phyloP scores from a whole-genome alignment of 2,113 vertebrate genomes.

The Bombycilla garrulus region DNA sequence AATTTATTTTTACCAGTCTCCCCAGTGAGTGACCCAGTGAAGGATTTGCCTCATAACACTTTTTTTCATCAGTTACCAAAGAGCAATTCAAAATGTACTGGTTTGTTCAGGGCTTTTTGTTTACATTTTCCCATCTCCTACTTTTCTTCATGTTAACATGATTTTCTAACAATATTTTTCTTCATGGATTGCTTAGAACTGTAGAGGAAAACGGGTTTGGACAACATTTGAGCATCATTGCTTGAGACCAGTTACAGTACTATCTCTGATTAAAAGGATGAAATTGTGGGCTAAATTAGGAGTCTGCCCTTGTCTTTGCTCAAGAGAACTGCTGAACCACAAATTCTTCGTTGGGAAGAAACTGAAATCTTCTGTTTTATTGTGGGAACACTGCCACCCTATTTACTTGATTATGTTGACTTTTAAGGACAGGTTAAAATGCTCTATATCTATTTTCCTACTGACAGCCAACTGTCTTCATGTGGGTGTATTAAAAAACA shows the following conservation, averaged over 20 bases:
- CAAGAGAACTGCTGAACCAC: not conserved
- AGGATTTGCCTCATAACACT: constrained; percentile 76
- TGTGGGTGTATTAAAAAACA: not conserved
- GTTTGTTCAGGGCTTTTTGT: constrained; percentile 53
- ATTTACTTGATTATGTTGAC: not conserved
- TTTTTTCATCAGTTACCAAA: constrained; percentile 71
- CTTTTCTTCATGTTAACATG: constrained; percentile 33
- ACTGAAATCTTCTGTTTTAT: not conserved
- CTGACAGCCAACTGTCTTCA: not conserved
- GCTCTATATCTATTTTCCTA: not conserved
- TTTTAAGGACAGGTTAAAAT: not conserved
- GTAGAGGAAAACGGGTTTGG: constrained; percentile 14
- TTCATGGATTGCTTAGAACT: constrained; percentile 19
- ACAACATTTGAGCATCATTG: not conserved
- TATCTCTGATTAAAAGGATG: constrained; percentile 24
- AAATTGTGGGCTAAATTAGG: not conserved
- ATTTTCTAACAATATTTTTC: constrained; percentile 20
- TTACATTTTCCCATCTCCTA: constrained; percentile 50
- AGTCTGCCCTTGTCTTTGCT: not conserved
- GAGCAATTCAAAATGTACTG: constrained; percentile 67
- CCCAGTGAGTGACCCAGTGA: constrained; percentile 77
- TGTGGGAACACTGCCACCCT: not conserved
- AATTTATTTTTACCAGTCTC: constrained; percentile 83
- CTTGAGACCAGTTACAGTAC: not conserved
- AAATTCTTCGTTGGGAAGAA: not conserved